Percentiles rank a stretch among this genome's conserved stretches.
Evolutionary conservation across 1,140 invertebrate species (phyloP).

Genomic region (Macrotrachela quadricornifera): DNA sequence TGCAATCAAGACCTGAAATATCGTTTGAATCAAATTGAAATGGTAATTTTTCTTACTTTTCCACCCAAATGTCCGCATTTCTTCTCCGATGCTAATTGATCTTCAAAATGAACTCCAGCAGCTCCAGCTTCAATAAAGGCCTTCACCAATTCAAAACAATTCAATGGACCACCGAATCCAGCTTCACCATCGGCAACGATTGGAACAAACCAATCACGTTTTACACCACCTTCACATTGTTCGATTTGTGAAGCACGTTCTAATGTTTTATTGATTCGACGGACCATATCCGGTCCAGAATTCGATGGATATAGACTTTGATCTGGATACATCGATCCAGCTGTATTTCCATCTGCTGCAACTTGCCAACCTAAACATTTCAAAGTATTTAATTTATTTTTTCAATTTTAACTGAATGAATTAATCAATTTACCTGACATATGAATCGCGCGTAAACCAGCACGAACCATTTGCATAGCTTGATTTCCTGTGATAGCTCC

Average conservation of each 20-base stretch:
- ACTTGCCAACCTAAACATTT: conserved; percentile 25
- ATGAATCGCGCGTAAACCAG: conserved; percentile 27
- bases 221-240: conserved; percentile 10
- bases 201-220: conserved; percentile 25
- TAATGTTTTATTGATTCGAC: conserved; percentile 22
- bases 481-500: conserved; percentile 28
- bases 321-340: conserved; percentile 27
- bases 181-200: conserved; percentile 31
- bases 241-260: conserved; percentile 19
- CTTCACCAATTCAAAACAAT: conserved; percentile 28
- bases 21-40: no score
- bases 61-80: conserved; percentile 30
- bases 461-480: conserved; percentile 11
- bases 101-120: conserved; percentile 27
- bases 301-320: conserved; percentile 29
- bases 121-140: conserved; percentile 27
- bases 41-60: no score
- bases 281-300: conserved; percentile 23
- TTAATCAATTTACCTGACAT: conserved; percentile 23
- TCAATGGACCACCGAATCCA: conserved; percentile 26
- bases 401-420: neutral
- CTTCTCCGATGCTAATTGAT: conserved; percentile 27
- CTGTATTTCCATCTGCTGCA: conserved; percentile 22
- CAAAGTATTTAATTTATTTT: neutral
- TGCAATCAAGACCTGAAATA: conserved; percentile 27